A percentile compares a stretch with the other conserved stretches of the same genome.
phyloP scores from a whole-genome alignment of 2,113 vertebrate genomes.

The Leucopsar rothschildi region DNA sequence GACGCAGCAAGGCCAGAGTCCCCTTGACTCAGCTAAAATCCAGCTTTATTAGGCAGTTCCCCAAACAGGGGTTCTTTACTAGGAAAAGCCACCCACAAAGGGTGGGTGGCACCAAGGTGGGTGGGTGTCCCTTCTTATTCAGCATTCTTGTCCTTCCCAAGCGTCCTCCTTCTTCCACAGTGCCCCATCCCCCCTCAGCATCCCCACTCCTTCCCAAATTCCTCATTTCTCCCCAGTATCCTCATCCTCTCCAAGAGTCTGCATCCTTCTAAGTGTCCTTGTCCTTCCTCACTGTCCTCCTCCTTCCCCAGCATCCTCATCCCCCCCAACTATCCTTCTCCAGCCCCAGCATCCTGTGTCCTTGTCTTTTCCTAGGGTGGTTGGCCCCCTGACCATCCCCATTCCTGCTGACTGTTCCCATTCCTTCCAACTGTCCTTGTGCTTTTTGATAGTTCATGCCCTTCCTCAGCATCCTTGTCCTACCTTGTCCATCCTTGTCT shows the following conservation, averaged over 20 bases:
- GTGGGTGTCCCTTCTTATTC: not conserved
- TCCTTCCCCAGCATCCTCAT: not conserved
- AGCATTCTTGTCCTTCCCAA: accelerated
- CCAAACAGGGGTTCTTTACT: not conserved
- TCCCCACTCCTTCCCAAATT: not conserved
- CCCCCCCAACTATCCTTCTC: no score
- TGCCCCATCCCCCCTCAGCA: not conserved
- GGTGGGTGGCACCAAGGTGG: not conserved
- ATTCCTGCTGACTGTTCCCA: accelerated
- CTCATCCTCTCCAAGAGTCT: not conserved
- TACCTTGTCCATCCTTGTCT: not conserved
- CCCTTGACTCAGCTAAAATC: not conserved
- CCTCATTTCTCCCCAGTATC: not conserved
- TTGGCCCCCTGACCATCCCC: not conserved
- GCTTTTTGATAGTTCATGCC: not conserved
- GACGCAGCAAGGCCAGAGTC: not conserved
- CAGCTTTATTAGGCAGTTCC: slow-evolving; percentile 52
- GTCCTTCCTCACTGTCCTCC: no score
- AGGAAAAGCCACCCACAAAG: not conserved
- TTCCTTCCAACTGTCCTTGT: not conserved
- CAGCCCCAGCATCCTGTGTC: not conserved
- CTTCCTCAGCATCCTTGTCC: not conserved
- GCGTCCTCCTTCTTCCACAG: not conserved
- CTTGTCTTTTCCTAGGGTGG: not conserved
- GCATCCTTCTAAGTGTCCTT: not conserved